Evolutionary conservation across 2,113 vertebrate species (phyloP).

Genomic region (Sander vitreus): DNA sequence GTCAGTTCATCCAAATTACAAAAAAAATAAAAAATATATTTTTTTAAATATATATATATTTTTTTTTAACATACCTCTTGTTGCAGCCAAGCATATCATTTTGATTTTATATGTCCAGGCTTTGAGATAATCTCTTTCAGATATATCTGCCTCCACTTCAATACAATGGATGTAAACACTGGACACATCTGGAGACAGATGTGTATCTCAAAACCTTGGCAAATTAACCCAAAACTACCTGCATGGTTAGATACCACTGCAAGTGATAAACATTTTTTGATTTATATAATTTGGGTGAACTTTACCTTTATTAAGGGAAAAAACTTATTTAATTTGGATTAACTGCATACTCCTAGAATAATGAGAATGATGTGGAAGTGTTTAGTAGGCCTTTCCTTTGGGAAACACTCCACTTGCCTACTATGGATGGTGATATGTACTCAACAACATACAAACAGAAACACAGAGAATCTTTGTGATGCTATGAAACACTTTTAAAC

Average conservation of each 20-base stretch:
- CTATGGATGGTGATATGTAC: background rate
- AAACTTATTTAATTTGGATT: background rate
- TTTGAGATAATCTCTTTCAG: background rate
- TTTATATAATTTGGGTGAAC: background rate
- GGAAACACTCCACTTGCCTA: background rate
- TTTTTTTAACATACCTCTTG: background rate
- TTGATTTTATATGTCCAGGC: background rate
- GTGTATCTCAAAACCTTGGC: background rate
- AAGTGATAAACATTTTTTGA: background rate
- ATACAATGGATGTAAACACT: background rate
- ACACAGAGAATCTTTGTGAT: background rate
- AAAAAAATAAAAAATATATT: too few relatives aligned
- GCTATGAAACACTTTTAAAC: background rate
- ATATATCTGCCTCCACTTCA: background rate
- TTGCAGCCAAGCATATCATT: background rate
- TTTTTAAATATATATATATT: too few relatives aligned
- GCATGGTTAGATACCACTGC: background rate
- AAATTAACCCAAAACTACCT: background rate
- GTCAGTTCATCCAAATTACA: conserved; percentile 1
- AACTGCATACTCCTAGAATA: background rate
- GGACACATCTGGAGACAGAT: conserved; percentile 6
- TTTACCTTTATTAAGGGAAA: background rate
- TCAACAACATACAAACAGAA: background rate
- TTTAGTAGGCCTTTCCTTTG: background rate
- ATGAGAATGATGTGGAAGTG: too few relatives aligned